These are phyloP conservation scores for Polyploca ridens DNA, from an alignment of 2,888 invertebrate species.

Conservation along the genomic window DNA sequence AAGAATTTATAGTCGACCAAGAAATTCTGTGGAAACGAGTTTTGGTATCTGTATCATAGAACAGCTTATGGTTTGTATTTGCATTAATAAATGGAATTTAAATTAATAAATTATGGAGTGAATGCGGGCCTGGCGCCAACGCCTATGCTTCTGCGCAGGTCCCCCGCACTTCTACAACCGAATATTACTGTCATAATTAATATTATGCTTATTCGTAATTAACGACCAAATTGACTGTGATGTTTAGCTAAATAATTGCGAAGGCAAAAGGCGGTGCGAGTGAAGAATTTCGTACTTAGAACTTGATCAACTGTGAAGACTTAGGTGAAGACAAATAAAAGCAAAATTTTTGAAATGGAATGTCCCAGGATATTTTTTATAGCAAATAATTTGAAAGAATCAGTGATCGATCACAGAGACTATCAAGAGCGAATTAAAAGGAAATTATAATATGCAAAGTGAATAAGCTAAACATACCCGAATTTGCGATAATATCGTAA, in stretches of 20 bases:
- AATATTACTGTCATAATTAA: not conserved
- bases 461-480: not conserved
- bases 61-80: conserved; percentile 16
- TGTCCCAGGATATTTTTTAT: too few relatives aligned
- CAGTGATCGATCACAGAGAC: too few relatives aligned
- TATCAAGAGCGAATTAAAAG: too few relatives aligned
- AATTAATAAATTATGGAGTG: not conserved
- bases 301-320: too few relatives aligned
- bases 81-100: not conserved
- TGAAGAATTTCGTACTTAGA: not conserved
- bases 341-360: too few relatives aligned
- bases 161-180: not conserved
- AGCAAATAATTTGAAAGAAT: too few relatives aligned
- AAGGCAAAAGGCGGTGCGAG: not conserved
- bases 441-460: not conserved
- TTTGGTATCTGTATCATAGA: not conserved
- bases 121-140: conserved; percentile 5
- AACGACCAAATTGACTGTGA: not conserved
- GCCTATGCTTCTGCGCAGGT: conserved; percentile 1
- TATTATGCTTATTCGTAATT: not conserved
- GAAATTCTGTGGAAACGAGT: not conserved
- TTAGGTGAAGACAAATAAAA: too few relatives aligned
- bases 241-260: not conserved
- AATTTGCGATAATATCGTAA: not conserved
- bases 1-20: not conserved